A percentile compares a stretch with the other conserved stretches of the same genome.
Evolutionary conservation across 1,140 invertebrate species (phyloP).

Genomic region (Pteromalus puparum): DNA sequence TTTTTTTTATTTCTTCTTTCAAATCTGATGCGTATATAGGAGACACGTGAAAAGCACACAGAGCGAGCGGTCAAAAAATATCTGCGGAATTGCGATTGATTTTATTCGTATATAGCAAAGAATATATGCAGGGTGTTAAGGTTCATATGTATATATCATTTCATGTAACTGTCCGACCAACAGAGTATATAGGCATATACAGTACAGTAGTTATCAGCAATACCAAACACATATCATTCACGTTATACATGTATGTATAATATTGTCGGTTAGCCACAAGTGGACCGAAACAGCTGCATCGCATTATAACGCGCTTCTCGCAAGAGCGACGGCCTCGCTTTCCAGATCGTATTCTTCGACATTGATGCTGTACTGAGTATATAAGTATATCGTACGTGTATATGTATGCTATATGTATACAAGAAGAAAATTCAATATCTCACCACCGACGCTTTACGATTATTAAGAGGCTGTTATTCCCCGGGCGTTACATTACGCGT

Average conservation of each 20-base stretch:
- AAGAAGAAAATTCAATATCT: background rate
- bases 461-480: background rate
- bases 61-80: constrained; percentile 15
- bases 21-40: background rate
- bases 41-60: background rate
- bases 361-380: background rate
- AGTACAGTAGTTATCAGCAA: constrained; percentile 52
- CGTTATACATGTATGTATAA: constrained; percentile 1
- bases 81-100: constrained; percentile 12
- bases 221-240: constrained; percentile 60
- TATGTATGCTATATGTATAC: background rate
- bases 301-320: background rate
- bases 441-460: background rate
- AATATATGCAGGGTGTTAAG: background rate
- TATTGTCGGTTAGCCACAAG: constrained; percentile 51
- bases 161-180: background rate
- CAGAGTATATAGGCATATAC: constrained; percentile 42
- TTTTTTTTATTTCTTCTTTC: too few relatives aligned
- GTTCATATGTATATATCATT: background rate
- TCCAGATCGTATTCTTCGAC: background rate
- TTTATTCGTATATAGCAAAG: background rate
- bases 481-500: too few relatives aligned
- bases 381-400: too few relatives aligned
- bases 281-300: constrained; percentile 64
- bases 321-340: background rate